These are phyloP conservation scores for Teleogryllus occipitalis DNA, from an alignment of 1,140 invertebrate genomes.

Conservation along the genomic window DNA sequence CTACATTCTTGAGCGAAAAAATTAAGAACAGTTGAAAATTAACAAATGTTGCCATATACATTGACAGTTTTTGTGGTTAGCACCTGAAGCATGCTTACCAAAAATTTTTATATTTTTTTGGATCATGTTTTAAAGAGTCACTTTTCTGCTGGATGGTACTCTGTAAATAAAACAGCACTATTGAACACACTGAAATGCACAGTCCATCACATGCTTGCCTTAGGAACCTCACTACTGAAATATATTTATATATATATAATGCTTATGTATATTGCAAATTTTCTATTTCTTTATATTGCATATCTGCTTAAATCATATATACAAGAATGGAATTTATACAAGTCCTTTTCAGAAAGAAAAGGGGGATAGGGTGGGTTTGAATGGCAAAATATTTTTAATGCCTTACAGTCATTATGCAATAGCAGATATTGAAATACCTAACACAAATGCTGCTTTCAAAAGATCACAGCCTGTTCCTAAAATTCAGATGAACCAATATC, in stretches of 20 bases:
- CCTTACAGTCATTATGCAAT: background rate
- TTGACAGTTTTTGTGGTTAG: background rate
- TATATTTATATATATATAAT: background rate
- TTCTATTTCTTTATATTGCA: background rate
- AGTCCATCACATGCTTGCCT: background rate
- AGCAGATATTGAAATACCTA: background rate
- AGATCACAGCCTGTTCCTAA: background rate
- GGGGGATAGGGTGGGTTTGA: background rate
- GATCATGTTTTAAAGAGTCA: background rate
- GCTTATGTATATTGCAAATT: background rate
- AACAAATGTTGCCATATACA: background rate
- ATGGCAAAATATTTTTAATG: background rate
- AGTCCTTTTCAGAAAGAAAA: background rate
- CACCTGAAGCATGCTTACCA: background rate
- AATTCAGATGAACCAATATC: background rate
- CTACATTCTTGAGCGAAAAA: background rate
- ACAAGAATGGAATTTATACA: background rate
- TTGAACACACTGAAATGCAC: background rate
- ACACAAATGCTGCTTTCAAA: background rate
- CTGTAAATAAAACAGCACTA: background rate
- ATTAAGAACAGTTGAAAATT: background rate
- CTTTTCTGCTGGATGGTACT: background rate
- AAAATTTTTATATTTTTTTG: background rate
- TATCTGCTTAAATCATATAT: background rate
- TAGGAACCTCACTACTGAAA: conserved; percentile 4